Conservation (phyloP, 2,113 vertebrate genomes). For the Varanus salvator region DNA sequence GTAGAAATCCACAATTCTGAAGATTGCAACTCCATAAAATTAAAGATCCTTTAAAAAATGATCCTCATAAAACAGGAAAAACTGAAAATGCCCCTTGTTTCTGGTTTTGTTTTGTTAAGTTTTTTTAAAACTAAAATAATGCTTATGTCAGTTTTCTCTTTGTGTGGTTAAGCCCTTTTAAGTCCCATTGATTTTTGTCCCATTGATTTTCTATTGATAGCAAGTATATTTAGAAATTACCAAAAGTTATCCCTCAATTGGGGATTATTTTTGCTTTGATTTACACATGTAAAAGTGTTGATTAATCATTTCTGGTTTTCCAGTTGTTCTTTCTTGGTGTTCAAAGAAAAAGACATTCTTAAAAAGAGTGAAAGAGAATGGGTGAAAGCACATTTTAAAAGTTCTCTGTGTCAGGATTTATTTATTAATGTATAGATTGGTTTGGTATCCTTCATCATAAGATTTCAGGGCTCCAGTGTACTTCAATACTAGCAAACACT, state of each 20-base stretch:
- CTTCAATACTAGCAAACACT: neutral
- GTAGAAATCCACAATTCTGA: neutral
- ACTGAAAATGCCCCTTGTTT: neutral
- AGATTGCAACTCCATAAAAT: neutral
- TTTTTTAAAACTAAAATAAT: neutral
- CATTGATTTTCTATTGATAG: slow-evolving; percentile 26
- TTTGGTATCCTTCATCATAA: neutral
- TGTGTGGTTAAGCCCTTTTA: slow-evolving; percentile 5
- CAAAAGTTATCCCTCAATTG: slow-evolving; percentile 11
- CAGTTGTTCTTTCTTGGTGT: neutral
- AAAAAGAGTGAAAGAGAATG: neutral
- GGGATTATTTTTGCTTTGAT: slow-evolving; percentile 9
- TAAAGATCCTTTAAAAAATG: neutral
- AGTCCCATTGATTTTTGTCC: slow-evolving; percentile 7
- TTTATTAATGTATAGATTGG: neutral
- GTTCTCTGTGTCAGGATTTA: neutral
- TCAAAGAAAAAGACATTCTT: slow-evolving; percentile 1
- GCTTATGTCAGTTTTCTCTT: slow-evolving; percentile 15
- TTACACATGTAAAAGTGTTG: slow-evolving; percentile 18
- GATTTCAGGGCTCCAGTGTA: neutral
- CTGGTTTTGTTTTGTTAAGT: neutral
- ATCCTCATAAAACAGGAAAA: neutral
- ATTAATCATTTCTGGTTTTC: slow-evolving; percentile 8
- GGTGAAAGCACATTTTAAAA: neutral
- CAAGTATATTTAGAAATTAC: slow-evolving; percentile 25